Base-by-base conservation (phyloP, 2,113 vertebrate genomes). In the Nanorana parkeri region DNA sequence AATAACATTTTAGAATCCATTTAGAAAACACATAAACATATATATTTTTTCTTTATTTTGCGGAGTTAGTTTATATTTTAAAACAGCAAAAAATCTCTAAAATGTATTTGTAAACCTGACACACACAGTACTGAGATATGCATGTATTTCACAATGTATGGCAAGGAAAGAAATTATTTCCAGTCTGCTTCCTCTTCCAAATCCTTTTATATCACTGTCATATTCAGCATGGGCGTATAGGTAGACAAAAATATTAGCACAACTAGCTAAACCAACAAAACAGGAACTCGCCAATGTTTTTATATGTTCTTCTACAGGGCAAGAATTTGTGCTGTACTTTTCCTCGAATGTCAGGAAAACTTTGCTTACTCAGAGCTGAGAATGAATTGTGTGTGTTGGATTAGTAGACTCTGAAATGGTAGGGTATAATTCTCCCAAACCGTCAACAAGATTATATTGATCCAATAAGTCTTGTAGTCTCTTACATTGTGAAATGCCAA, bases 151-250 rank as follows among this genome's bases (percentile, higher is more conserved):
- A 52, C 17, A 29, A 55, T 72, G 52, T 32, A 56, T 58, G 69
- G 32, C 54, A 68, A 73, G 69, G 52, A 73, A 58, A 52, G 69
- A 73, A 73, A 28, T 73, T 56, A 56, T 56, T 73, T 73, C 52
- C 69, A 20, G 69, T 73, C 29, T n/a, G 54, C 69, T 73, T 73
- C 47, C 32, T 36, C 6, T 36, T 6, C 32, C 3, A 6, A 36
- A 36, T n/a, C 69, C 69, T 58, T 73, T 58, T 24, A 58, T 73
- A 56, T 73, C 54, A 32, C 69, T 32, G 26, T 8, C 26, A 56
- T 55, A 72, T 73, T 17, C 52, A 58, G 15, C 26, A 10, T 4
- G 29, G 4, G 20, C 58, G 11, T 60, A 73, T 55, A n/a, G 11
- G 54, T 73, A 72, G 55, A 55, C 24, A 55, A 11, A 72, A 51